Evolutionary conservation across 1,140 invertebrate species (phyloP).

Genomic region (Cydia strobilella): DNA sequence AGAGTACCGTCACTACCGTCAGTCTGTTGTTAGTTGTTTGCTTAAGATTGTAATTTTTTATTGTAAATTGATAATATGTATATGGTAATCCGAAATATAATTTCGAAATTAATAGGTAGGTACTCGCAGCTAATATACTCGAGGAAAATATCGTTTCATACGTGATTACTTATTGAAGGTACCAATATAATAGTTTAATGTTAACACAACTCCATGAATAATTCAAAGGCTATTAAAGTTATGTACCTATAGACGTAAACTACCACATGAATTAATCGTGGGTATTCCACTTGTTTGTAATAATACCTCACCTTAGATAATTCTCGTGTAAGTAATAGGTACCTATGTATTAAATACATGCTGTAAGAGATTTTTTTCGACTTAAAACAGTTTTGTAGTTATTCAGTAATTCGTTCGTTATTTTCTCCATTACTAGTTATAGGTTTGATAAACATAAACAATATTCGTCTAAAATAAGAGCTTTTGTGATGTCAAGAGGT

Average conservation of each 20-base stretch:
- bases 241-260: background rate
- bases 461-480: background rate
- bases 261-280: conserved; percentile 10
- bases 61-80: too few relatives aligned
- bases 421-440: too few relatives aligned
- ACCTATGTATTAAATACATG: background rate
- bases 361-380: background rate
- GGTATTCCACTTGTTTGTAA: background rate
- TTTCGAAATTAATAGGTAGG: too few relatives aligned
- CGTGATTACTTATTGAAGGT: background rate
- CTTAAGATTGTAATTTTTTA: too few relatives aligned
- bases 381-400: too few relatives aligned
- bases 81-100: too few relatives aligned
- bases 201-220: background rate
- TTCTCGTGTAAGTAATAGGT: too few relatives aligned
- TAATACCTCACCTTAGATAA: background rate
- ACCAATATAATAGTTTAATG: conserved; percentile 2
- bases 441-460: too few relatives aligned
- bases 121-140: too few relatives aligned
- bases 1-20: too few relatives aligned
- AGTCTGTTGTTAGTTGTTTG: too few relatives aligned
- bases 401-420: too few relatives aligned
- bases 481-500: background rate
- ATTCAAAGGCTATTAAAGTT: conserved; percentile 15
- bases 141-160: background rate